Percentiles rank a stretch among this genome's conserved stretches.
Conservation (phyloP, 2,113 vertebrate genomes). For the Megaceryle maxima region DNA sequence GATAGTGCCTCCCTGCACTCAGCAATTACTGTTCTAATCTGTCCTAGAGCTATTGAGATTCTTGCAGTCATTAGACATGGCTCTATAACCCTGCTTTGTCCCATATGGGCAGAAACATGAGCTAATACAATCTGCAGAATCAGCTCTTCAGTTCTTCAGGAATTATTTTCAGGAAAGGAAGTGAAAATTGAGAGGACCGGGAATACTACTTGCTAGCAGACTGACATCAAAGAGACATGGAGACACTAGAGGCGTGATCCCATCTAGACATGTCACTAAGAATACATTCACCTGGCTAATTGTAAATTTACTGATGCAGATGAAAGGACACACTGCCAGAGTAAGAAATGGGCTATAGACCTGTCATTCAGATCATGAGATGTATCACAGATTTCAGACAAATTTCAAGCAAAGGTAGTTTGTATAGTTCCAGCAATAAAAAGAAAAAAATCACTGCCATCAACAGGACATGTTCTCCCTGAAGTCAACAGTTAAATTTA, state of each 20-base stretch:
- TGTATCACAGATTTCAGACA: not conserved
- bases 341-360: not conserved
- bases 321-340: not conserved
- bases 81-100: not conserved
- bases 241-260: not conserved
- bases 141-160: not conserved
- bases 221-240: not conserved
- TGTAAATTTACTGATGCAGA: not conserved
- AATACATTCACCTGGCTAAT: not conserved
- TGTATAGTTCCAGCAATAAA: not conserved
- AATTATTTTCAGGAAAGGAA: not conserved
- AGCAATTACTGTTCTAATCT: not conserved
- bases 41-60: not conserved
- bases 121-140: not conserved
- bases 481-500: not conserved
- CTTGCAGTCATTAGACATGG: not conserved
- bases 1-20: not conserved
- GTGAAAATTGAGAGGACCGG: not conserved
- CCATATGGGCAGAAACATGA: not conserved
- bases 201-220: not conserved
- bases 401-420: not conserved
- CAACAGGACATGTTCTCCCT: not conserved
- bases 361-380: not conserved
- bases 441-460: not conserved
- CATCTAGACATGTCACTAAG: not conserved